Conservation (phyloP, 2,113 vertebrate species). For the Phylloscopus trochilus region DNA sequence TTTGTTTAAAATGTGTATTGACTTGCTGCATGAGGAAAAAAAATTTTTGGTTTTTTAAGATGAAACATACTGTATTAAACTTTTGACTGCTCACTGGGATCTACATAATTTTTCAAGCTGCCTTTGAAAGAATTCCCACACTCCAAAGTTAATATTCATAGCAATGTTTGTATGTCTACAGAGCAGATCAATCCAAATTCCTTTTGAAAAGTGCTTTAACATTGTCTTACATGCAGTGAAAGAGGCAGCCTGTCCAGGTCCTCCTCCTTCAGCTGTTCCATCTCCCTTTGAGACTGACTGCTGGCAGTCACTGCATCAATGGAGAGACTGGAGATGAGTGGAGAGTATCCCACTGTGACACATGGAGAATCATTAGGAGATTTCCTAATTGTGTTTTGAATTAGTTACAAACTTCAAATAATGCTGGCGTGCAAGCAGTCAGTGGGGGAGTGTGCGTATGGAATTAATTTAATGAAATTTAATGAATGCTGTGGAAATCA, state of each 20-base stretch:
- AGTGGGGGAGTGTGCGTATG: neutral
- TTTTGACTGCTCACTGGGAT: neutral
- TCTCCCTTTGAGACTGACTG: neutral
- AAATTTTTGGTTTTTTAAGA: neutral
- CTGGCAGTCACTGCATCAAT: neutral
- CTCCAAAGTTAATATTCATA: neutral
- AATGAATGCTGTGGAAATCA: slow-evolving; percentile 22
- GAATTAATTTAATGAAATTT: slow-evolving; percentile 33
- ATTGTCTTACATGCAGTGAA: neutral
- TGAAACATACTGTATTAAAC: neutral
- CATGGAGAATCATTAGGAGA: neutral
- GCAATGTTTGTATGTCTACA: neutral
- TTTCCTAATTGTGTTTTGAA: slow-evolving; percentile 37
- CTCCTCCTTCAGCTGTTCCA: neutral
- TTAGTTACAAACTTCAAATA: slow-evolving; percentile 19
- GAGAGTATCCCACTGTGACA: neutral
- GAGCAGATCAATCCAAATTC: neutral
- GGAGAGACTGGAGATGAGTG: neutral
- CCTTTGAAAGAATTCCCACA: neutral
- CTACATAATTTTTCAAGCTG: neutral
- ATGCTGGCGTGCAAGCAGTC: neutral
- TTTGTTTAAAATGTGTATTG: neutral
- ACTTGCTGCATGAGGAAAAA: neutral
- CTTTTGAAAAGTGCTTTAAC: neutral
- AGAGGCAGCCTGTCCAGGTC: neutral